Conservation (phyloP, 2,113 vertebrate species). For the Oncorhynchus nerka region DNA sequence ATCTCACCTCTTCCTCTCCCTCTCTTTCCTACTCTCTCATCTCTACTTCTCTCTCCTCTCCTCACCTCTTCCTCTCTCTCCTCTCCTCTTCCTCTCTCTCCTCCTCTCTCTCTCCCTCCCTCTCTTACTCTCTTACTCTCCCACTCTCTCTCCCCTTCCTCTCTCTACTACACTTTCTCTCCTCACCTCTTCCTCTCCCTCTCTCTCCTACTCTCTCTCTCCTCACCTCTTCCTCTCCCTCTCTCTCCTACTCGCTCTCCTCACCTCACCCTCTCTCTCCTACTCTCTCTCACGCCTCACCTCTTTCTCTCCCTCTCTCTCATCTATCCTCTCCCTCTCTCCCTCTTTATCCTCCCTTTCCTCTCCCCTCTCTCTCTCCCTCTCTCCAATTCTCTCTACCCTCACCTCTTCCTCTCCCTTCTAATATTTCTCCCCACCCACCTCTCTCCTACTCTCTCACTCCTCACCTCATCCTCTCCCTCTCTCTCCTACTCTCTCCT, state of each 20-base stretch:
- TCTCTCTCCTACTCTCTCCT: background rate
- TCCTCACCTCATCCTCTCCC: background rate
- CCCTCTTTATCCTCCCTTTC: background rate
- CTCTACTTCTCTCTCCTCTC: background rate
- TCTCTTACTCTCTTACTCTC: background rate
- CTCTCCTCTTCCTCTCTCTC: too few relatives aligned
- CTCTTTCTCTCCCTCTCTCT: slow-evolving; percentile 2
- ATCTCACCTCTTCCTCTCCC: background rate
- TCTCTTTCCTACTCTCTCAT: background rate
- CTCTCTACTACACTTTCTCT: background rate
- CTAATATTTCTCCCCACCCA: too few relatives aligned
- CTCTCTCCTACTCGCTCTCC: background rate
- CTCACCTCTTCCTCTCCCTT: too few relatives aligned
- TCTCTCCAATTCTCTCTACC: background rate
- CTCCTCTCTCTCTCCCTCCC: background rate
- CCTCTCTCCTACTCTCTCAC: background rate
- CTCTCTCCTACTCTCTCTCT: background rate
- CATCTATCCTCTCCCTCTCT: slow-evolving; percentile 7
- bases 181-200: background rate
- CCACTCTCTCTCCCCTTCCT: background rate
- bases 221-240: too few relatives aligned
- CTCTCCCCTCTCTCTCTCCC: background rate
- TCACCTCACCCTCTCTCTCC: background rate
- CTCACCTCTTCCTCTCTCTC: too few relatives aligned
- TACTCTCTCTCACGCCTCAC: slow-evolving; percentile 2